Base-by-base conservation (phyloP, 2,888 invertebrate genomes). In the Heteropelma amictum region DNA sequence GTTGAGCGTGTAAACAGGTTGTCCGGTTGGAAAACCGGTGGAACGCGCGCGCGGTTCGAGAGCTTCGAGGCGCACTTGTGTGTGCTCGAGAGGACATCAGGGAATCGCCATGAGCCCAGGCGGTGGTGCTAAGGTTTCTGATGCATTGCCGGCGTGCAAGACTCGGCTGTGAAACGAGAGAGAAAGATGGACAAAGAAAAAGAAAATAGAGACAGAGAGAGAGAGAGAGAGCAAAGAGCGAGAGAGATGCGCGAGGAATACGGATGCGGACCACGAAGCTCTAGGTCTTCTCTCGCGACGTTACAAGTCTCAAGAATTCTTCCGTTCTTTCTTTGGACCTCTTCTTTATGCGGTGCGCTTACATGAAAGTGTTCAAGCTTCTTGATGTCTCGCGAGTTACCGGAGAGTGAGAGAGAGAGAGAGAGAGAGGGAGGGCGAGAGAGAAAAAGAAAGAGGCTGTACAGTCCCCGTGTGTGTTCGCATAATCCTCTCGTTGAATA, bases 1-100 rank as follows among this genome's bases (percentile, higher is more conserved):
- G 77, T 76, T 74, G 79, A 80, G 60, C 79, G 81, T 78, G 82
- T 81, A 84, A 86, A 85, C 86, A 85, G 85, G 86, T 85, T 86
- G 82, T 82, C 76, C 79, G 53, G 76, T 70, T 74, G 79, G 68
- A 67, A 77, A 78, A 78, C 76, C 77, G 74, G 79, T 80, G 82
- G 69, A 72, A 49, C 40, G 53, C 53, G 60, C 53, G 53, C 45
- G 47, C 45, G 65, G 33, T 61, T 80, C 81, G 77, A 79, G 74
- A 56, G 72, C 75, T 79, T 76, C 58, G 68, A 61, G 49, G 58
- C 51, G 51, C 42, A 35, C 35, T n/a, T 54, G 54, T 33, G 33
- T 38, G 21, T 33, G 45, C 64, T 63, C 23, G 42, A 26, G 58
- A 42, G 64, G 64, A 61, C 70, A 70, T 75, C 65, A 61, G 47